Base-by-base conservation (phyloP, 2,888 invertebrate genomes). In the Dermolepida albohirtum region DNA sequence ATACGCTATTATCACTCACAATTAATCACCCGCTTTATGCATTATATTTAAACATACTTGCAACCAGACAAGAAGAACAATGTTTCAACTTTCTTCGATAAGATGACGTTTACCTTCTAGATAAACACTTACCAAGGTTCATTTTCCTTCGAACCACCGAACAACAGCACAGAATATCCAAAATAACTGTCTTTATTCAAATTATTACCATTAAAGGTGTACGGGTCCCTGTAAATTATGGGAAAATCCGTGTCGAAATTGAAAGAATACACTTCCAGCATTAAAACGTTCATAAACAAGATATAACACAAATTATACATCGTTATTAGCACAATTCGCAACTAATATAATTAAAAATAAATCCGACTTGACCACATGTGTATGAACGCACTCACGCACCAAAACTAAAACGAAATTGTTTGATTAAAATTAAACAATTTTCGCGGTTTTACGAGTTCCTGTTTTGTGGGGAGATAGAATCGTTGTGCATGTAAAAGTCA, bases 131-230 rank as follows among this genome's bases (percentile, higher is more conserved):
- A 77, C 78, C 78, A 78, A n/a, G 78, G 64, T 17, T 72, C 51
- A 14, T 74, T 66, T 4, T 14, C 29, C 7, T 17, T 34, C 14
- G 49, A 43, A 8, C 70, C 71, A 17, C 69, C 71, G 47, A 78
- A 78, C 8, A 82, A 67, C 27, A 80, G 74, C n/a, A 81, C 76
- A 4, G 82, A 79, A 73, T 76, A 83, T 39, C 83, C 83, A 68
- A 82, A 83, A 71, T 82, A 83, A 71, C 76, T 79, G 7, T 71
- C 64, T 55, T 75, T 74, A 6, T 67, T 47, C 7, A 43, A 34
- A 5, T 66, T 16, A 39, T 65, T 64, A 14, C 41, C 6, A 14
- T 40, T 12, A 44, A 29, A 17, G 17, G 14, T 62, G 43, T 50
- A 47, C 4, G 80, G 79, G 70, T 79, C 73, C 34, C 68, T 55